Base-by-base conservation (phyloP, 1,140 invertebrate species). In the Drosophila simulans region DNA sequence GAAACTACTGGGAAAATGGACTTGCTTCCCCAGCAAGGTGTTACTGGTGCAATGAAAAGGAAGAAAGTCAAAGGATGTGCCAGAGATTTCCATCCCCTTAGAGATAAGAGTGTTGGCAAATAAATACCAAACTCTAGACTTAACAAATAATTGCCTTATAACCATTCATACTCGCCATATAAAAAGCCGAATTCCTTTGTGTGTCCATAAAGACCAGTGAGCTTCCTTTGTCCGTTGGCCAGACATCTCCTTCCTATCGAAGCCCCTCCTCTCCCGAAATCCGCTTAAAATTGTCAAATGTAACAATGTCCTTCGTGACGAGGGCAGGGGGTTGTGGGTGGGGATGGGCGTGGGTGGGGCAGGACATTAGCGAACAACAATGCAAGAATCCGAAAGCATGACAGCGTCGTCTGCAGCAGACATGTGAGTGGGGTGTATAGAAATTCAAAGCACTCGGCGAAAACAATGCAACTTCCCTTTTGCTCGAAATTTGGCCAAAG, bases 291-390 rank as follows among this genome's bases (percentile, higher is more conserved):
- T 69, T 62, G 51, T 77, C 65, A 65, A 76, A 66, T 66, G 65
- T 76, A 72, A 56, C 65, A 74, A 74, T 49, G 51, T 60, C 54
- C 57, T 65, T 13, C 39, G 56, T 57, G 37, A 42, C 45, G 39
- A 43, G 54, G 66, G 7, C 46, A 1, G 12, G 7, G 13, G 20
- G 5, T 2, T 5, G 4, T 4, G 27, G 3, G 4, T 0, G 37
- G 27, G 27, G 55, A 4, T 25, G 39, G 42, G 2, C 20, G 20
- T 22, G 17, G 42, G 4, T 45, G 43, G 43, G 13, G 53, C 40
- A 82, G 42, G 40, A 64, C 82, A 84, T 86, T 80, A 81, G 65
- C 43, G 43, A 59, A 65, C 63, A 81, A 83, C 80, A 84, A 83
- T 75, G 55, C 59, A 57, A 39, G 52, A 40, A 71, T 27, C 43